These are phyloP conservation scores for Augochlorella aurata DNA, from an alignment of 2,888 invertebrate species.

Conservation along the genomic window DNA sequence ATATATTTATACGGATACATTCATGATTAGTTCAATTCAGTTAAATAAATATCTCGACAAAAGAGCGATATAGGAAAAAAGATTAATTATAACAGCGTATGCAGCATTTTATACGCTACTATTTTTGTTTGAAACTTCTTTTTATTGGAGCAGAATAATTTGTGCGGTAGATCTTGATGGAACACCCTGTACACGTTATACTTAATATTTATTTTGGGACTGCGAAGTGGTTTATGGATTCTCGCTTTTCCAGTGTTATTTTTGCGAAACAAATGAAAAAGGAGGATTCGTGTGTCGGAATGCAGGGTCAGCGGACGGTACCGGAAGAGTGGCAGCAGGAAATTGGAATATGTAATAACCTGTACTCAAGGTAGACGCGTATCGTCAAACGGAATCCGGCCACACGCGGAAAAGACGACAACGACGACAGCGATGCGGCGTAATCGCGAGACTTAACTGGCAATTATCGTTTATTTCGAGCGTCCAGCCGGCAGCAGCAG, in stretches of 20 bases:
- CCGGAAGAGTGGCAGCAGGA: slow-evolving; percentile 50
- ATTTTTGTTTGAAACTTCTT: too few relatives aligned
- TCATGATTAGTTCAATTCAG: too few relatives aligned
- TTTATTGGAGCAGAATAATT: too few relatives aligned
- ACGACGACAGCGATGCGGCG: slow-evolving; percentile 33
- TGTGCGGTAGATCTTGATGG: too few relatives aligned
- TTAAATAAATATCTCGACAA: too few relatives aligned
- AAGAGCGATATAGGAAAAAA: too few relatives aligned
- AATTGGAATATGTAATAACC: slow-evolving; percentile 53
- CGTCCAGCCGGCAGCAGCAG: slow-evolving; percentile 34
- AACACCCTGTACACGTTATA: too few relatives aligned
- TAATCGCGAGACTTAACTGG: slow-evolving; percentile 54
- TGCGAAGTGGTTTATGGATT: background rate
- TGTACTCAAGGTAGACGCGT: slow-evolving; percentile 37
- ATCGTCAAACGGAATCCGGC: slow-evolving; percentile 61
- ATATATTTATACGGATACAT: too few relatives aligned
- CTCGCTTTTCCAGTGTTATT: background rate
- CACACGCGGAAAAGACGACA: slow-evolving; percentile 37
- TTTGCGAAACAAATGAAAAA: background rate
- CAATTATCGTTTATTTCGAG: slow-evolving; percentile 64
- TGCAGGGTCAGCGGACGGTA: slow-evolving; percentile 17
- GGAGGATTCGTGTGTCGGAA: background rate
- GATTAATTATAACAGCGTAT: too few relatives aligned
- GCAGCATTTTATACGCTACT: too few relatives aligned
- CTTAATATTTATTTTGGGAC: background rate